Evolutionary conservation across 2,888 invertebrate genomes (phyloP), one percentile per base, ranked within the genome.

Genomic region (Dryadula phaetusa): DNA sequence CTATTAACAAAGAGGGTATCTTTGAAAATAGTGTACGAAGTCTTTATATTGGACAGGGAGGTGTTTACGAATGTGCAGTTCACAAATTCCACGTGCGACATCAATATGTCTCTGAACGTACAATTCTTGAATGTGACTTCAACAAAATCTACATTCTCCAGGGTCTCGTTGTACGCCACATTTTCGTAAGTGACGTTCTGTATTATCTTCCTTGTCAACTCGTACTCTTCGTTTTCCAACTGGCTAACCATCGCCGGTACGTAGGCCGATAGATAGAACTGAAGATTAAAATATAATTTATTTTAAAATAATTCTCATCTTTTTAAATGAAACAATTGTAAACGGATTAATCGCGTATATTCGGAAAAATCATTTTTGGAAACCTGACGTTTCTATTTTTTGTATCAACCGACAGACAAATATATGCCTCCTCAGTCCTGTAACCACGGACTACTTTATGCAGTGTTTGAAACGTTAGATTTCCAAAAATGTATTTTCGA

Each of bases 51-150:
- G 34, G 94, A 93, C 79, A 97, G 95, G 73, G 95, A 94, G 3
- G 95, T 94, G 49, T 95, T 94, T n/a, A 90, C 87, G 79, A 97
- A 95, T 6, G 95, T 92, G 80, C 96, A 96, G 78, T 95, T 95
- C 74, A 90, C 86, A 82, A 96, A 96, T 67, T 94, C 89, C 20
- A 96, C 95, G 77, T 96, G 96, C 69, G 95, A 96, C 82, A 96
- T 92, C 74, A 95, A 87, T 83, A 96, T 91, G 75, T 95, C 95
- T 20, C 93, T 92, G 82, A 96, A 96, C 20, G 94, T 94, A 78
- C 95, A 95, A 71, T 95, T 94, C 34, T 83, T 81, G 82, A 96
- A 96, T 14, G 89, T 88, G 2, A 94, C 93, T 69, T 94, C 92
- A 67, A 83, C 85, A 78, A 94, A 96, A 72, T 94, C 93, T 14